Percentiles rank a stretch among this genome's conserved stretches.
phyloP scores from a whole-genome alignment of 2,113 vertebrate genomes.

The human (Homo sapiens) region GRCh38 chr7:107029501-107030000 shows the following conservation, averaged over 20 bases:
- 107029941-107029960: constrained; percentile 54
- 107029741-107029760: constrained; percentile 8
- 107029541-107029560: neutral
- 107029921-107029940: constrained; percentile 43
- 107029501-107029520: neutral
- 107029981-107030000: constrained; percentile 8
- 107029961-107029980: neutral
- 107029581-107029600: neutral
- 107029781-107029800: constrained; percentile 34
- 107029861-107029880: constrained; percentile 6
- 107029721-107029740: constrained; percentile 9
- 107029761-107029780: constrained; percentile 58
- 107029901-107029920: constrained; percentile 45
- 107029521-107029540: neutral
- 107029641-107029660: neutral
- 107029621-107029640: neutral
- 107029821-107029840: constrained; percentile 52
- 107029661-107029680: neutral
- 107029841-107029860: constrained; percentile 65
- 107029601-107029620: neutral
- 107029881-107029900: constrained; percentile 48
- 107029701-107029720: neutral
- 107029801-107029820: constrained; percentile 29
- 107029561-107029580: neutral
- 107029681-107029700: neutral